These are phyloP conservation scores for Apotomis capreana DNA, from an alignment of 2,888 invertebrate species.

Conservation along the genomic window DNA sequence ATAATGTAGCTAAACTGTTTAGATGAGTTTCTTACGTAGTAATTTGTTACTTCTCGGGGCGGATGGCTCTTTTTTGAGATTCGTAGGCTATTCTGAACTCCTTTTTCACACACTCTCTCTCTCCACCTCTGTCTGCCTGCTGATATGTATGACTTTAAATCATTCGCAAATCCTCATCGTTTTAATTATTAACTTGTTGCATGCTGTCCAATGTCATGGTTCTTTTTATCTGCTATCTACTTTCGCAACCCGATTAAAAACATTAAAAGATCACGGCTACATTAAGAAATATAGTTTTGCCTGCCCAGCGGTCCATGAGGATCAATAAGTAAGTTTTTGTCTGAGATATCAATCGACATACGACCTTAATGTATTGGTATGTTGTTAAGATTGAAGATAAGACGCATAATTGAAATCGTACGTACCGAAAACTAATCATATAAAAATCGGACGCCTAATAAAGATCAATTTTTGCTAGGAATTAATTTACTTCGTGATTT, in stretches of 20 bases:
- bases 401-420: slow-evolving; percentile 39
- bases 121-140: too few species aligned
- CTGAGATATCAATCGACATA: slow-evolving; percentile 4
- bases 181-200: neutral
- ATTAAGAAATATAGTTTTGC: slow-evolving; percentile 35
- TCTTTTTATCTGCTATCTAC: slow-evolving; percentile 22
- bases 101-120: too few species aligned
- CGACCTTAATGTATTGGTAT: neutral
- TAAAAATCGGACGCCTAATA: slow-evolving; percentile 20
- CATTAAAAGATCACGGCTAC: slow-evolving; percentile 38
- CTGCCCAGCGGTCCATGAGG: neutral
- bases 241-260: slow-evolving; percentile 33
- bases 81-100: too few species aligned
- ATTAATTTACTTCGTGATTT: slow-evolving; percentile 32
- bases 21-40: too few species aligned
- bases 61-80: too few species aligned
- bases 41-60: too few species aligned
- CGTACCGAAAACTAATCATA: slow-evolving; percentile 34
- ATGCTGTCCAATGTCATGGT: slow-evolving; percentile 22
- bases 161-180: neutral
- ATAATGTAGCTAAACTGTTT: too few species aligned
- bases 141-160: too few species aligned
- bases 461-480: slow-evolving; percentile 29
- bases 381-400: slow-evolving; percentile 30
- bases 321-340: neutral